phyloP scores from a whole-genome alignment of 2,113 vertebrate genomes.

The Brevimyrus niger region DNA sequence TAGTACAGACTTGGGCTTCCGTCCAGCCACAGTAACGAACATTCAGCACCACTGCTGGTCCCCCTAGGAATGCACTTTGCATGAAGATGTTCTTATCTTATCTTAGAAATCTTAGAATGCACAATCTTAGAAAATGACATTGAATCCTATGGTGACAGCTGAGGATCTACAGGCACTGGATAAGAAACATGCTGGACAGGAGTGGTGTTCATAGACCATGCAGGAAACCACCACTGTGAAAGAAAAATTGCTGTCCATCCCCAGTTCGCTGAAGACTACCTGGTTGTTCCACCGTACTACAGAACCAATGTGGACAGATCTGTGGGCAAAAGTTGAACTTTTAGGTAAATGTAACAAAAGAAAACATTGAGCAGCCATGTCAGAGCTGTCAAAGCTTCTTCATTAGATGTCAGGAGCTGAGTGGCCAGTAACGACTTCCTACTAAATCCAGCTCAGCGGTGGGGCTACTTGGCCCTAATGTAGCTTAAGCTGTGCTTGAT shows the following conservation, averaged over 20 bases:
- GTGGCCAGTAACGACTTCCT: not conserved
- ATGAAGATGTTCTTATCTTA: no score
- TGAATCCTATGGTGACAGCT: not conserved
- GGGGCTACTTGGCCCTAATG: not conserved
- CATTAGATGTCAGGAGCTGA: not conserved
- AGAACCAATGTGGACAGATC: not conserved
- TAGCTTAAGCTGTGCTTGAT: not conserved
- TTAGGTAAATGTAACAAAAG: not conserved
- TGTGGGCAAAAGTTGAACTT: not conserved
- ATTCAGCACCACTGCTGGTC: not conserved
- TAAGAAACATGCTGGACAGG: not conserved
- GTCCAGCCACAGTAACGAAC: no score
- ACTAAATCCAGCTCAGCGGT: not conserved
- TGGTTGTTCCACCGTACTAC: not conserved
- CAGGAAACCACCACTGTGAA: not conserved
- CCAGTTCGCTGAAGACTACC: not conserved
- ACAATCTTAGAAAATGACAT: not conserved
- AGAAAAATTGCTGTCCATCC: not conserved
- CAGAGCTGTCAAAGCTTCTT: not conserved
- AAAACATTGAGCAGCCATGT: not conserved
- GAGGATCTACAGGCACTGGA: not conserved
- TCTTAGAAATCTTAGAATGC: no score
- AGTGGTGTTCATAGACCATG: not conserved
- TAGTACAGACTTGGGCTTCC: not conserved
- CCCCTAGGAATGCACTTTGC: no score